These are phyloP conservation scores for Zoanthus sociatus DNA, from an alignment of 92 coral and sea anemone genomes.

Conservation along the genomic window DNA sequence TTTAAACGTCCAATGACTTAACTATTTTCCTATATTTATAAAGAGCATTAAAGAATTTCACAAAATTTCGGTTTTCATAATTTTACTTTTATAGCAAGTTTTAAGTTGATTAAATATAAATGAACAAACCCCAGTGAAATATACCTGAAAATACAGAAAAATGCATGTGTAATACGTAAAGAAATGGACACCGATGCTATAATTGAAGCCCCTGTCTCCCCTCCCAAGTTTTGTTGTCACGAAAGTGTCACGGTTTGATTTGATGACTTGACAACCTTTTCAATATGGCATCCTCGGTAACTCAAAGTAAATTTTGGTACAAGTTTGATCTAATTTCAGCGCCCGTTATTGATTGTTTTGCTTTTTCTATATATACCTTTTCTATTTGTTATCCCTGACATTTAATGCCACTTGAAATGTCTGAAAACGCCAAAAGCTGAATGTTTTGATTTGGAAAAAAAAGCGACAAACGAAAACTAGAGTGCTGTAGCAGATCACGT, in stretches of 20 bases:
- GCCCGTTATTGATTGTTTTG: neutral
- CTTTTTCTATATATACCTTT: neutral
- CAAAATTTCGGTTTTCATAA: no score
- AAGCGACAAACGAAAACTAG: conserved; percentile 19
- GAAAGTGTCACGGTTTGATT: conserved; percentile 19
- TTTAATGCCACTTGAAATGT: neutral
- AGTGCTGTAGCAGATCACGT: conserved; percentile 60
- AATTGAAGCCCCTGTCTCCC: neutral
- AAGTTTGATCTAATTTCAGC: neutral
- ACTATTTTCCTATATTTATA: no score
- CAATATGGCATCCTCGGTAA: neutral
- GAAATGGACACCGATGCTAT: neutral
- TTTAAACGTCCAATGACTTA: no score
- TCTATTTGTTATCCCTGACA: neutral
- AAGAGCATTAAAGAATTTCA: no score
- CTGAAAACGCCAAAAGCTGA: neutral
- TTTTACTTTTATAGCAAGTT: no score
- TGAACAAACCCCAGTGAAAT: no score
- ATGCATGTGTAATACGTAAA: no score
- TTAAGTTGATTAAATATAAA: no score
- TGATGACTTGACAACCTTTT: conserved; percentile 11
- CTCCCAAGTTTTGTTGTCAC: conserved; percentile 14
- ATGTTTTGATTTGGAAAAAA: conserved; percentile 22
- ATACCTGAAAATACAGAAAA: no score
- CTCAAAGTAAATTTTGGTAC: neutral